Base-by-base conservation (phyloP, 2,888 invertebrate genomes). In the Aromia moschata region DNA sequence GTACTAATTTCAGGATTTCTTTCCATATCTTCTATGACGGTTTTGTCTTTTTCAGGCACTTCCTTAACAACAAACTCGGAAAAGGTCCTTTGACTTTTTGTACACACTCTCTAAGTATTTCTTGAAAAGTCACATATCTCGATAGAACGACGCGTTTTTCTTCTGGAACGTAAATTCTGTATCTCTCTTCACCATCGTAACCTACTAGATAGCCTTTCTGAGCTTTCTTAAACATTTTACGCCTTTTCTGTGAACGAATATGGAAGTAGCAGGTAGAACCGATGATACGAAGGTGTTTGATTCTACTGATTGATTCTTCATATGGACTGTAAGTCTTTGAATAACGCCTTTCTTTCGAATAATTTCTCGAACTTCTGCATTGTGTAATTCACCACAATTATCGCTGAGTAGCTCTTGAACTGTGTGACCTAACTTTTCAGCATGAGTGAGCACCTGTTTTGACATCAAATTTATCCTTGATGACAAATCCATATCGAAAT, bases 371-470 rank as follows among this genome's bases (percentile, higher is more conserved):
- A 53, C 7, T 25, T 25, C 25, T 25, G 60, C 53, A 37, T 71
- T 73, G 53, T 70, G 70, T 41, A 75, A 74, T 60, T 76, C 72
- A 25, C 66, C 68, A 9, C 72, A 70, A 64, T 73, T 74, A 7
- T 25, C 25, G 7, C 25, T 25, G 4, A 25, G 25, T 5, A 25
- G 7, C 25, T 25, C 25, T 25, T 25, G 3, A 7, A 25, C 7
- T 25, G 25, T 5, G 25, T 25, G 25, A 3, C 25, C 25, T 56
- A 9, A 51, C 86, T 72, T n/a, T n/a, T 15, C 4, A 11, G 43
- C 25, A 14, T 20, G 10, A n/a, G n/a, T n/a, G n/a, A n/a, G n/a
- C n/a, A n/a, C n/a, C n/a, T n/a, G n/a, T 25, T 25, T 68, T 69
- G 1, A 70, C 70, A 52, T 72, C 66, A 46, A 70, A 71, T 38